Base-by-base conservation (phyloP, 2,888 invertebrate species). In the Melangyna quadrimaculata region DNA sequence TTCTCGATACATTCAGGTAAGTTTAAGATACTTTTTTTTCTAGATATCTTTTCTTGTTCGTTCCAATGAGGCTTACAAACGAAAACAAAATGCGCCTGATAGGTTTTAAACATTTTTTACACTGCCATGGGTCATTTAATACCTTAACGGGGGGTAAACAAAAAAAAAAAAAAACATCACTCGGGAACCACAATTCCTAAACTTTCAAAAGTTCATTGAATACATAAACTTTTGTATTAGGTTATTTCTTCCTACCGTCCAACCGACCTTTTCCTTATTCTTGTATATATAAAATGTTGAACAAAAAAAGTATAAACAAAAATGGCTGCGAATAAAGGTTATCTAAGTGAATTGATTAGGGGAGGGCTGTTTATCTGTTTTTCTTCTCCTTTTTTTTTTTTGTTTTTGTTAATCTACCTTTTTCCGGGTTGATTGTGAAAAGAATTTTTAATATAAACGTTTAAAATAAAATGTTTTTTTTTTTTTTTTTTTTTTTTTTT, bases 1-100 rank as follows among this genome's bases (percentile, higher is more conserved):
- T 98, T 91, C 95, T 98, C 90, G 98, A 98, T 93, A 98, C 98
- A 82, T 96, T 98, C 94, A 97, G 97, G 97, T 97, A 92, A 93
- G 92, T 91, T n/a, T 40, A 43, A 48, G 40, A 29, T 67, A 51
- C 29, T 70, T 65, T 72, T 75, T 57, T 22, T 69, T 55, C 3
- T n/a, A 27, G 3, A 61, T 73, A 27, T 79, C n/a, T 80, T 78
- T 55, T 67, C 35, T 32, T 27, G 4, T 17, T 27, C 14, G 17
- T 45, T 43, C 12, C 27, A 48, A 32, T 67, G 48, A 48, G 22
- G 51, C 19, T 35, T 51, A 4, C 1, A 19, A 6, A 35, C n/a
- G 1, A 29, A 3, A 45, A 19, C 1, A 14, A 45, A 51, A n/a
- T 6, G 14, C 2, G 17, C 29, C 35, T 29, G 32, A n/a, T n/a